Evolutionary conservation across 2,113 vertebrate genomes (phyloP).

Genomic region (Carassius carassius): DNA sequence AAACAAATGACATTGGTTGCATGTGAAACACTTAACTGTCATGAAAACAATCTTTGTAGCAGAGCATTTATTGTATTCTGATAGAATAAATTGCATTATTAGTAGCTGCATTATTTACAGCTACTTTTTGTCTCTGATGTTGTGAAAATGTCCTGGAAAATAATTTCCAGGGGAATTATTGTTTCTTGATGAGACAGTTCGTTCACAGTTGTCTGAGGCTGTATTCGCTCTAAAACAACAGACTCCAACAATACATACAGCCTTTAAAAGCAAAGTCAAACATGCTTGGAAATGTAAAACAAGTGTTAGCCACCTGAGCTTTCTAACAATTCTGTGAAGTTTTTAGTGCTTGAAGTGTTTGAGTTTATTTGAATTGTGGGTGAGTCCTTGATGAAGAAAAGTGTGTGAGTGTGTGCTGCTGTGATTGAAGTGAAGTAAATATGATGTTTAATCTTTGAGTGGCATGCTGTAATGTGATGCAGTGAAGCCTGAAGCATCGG

Average conservation of each 20-base stretch:
- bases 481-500: neutral
- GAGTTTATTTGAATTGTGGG: neutral
- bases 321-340: neutral
- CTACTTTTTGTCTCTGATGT: neutral
- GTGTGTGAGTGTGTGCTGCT: neutral
- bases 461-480: neutral
- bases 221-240: neutral
- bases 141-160: neutral
- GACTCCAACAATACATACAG: neutral
- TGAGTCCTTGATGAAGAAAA: neutral
- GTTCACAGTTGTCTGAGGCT: neutral
- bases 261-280: neutral
- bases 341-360: neutral
- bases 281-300: neutral
- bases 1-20: too few relatives aligned
- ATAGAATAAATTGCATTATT: neutral
- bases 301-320: neutral
- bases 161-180: neutral
- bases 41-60: too few relatives aligned
- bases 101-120: neutral
- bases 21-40: too few relatives aligned
- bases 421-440: neutral
- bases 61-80: neutral
- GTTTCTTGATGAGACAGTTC: neutral
- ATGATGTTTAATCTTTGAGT: neutral